Percentiles rank a stretch among this genome's conserved stretches.
These are phyloP conservation scores for Apistogramma diplotaenia DNA, from an alignment of 2,113 vertebrate species.

Conservation along the genomic window DNA sequence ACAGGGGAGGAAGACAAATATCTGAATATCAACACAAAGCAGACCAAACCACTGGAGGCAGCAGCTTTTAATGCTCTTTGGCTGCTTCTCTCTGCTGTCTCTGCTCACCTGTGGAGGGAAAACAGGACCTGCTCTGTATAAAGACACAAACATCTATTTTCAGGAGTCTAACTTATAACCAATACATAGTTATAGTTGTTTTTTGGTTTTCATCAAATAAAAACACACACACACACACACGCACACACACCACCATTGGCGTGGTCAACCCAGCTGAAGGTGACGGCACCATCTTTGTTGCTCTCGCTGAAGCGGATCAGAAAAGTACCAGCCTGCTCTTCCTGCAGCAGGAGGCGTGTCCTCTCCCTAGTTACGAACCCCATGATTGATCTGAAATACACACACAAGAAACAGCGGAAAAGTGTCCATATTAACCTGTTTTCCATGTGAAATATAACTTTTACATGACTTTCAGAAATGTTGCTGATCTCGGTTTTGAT, in stretches of 20 bases:
- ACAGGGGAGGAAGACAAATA: neutral
- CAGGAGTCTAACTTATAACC: neutral
- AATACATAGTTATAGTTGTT: neutral
- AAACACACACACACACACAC: neutral
- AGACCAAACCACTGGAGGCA: neutral
- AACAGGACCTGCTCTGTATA: neutral
- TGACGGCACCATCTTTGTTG: conserved; percentile 89
- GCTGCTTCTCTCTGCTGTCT: no score
- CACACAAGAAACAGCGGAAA: neutral
- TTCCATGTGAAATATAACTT: neutral
- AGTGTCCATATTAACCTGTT: neutral
- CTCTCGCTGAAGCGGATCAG: conserved; percentile 94
- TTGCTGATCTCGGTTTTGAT: neutral
- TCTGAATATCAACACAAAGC: neutral
- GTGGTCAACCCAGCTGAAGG: conserved; percentile 91
- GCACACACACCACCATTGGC: conserved; percentile 72
- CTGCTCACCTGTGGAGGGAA: neutral
- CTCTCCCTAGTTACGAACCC: conserved; percentile 89
- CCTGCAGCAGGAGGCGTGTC: conserved; percentile 78
- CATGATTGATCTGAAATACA: conserved; percentile 81
- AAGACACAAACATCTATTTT: neutral
- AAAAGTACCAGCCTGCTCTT: conserved; percentile 84
- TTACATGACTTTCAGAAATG: neutral
- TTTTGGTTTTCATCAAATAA: neutral
- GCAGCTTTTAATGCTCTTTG: no score